Percentiles rank a stretch among this genome's conserved stretches.
Evolutionary conservation across 2,797 vertebrate genomes (phyloP).

Genomic region (Chaunax sp.): DNA sequence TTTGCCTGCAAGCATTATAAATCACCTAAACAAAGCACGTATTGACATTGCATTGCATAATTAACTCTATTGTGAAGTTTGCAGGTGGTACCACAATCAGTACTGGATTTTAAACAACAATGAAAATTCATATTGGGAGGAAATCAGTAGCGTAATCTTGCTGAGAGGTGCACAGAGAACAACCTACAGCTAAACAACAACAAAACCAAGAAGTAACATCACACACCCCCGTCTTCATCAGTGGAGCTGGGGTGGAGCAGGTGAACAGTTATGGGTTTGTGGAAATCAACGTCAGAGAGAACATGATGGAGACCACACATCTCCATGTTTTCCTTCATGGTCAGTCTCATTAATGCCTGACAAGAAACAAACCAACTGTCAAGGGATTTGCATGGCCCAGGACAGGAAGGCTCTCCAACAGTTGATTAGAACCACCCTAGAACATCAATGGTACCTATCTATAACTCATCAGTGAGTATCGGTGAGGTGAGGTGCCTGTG

Average conservation of each 20-base stretch:
- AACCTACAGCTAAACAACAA: not conserved
- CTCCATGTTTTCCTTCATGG: not conserved
- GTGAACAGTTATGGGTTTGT: too few species aligned
- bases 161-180: not conserved
- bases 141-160: not conserved
- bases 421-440: too few species aligned
- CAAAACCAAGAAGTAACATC: not conserved
- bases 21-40: constrained; percentile 66
- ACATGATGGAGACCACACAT: not conserved
- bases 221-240: too few species aligned
- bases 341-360: too few species aligned
- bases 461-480: too few species aligned
- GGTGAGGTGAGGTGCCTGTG: too few species aligned
- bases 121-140: not conserved
- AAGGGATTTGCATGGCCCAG: too few species aligned
- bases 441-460: too few species aligned
- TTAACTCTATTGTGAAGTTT: not conserved
- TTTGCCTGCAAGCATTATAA: constrained; percentile 56
- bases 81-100: not conserved
- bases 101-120: not conserved
- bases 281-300: too few species aligned
- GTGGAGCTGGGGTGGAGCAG: too few species aligned
- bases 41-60: constrained; percentile 46
- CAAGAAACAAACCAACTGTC: too few species aligned
- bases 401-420: not conserved